phyloP scores from a whole-genome alignment of 2,888 invertebrate genomes.

The Apotomis capreana region DNA sequence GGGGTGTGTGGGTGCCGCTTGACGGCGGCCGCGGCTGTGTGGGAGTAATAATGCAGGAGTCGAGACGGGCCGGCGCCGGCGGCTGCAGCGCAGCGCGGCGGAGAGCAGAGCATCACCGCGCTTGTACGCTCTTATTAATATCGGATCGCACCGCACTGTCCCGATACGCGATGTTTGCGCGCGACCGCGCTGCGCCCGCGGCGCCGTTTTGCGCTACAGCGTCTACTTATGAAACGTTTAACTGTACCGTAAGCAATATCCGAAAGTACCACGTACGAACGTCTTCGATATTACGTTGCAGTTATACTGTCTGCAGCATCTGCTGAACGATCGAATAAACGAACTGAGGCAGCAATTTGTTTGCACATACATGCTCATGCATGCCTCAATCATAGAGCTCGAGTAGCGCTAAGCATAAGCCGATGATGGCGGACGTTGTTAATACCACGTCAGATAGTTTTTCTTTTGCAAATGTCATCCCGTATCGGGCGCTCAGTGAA shows the following conservation, averaged over 20 bases:
- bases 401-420: constrained; percentile 1
- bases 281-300: constrained; percentile 13
- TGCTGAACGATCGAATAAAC: not conserved
- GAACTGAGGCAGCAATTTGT: not conserved
- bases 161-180: constrained; percentile 41
- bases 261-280: constrained; percentile 12
- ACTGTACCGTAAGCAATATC: constrained; percentile 18
- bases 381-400: not conserved
- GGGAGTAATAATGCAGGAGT: constrained; percentile 65
- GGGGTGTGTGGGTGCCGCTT: constrained; percentile 48
- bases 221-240: constrained; percentile 12
- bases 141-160: constrained; percentile 53
- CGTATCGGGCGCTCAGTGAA: constrained; percentile 29
- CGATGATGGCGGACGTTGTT: not conserved
- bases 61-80: constrained; percentile 68
- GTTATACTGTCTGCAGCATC: not conserved
- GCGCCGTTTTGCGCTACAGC: constrained; percentile 41
- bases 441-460: constrained; percentile 6
- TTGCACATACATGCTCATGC: not conserved
- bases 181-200: constrained; percentile 46
- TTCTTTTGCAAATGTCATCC: constrained; percentile 31
- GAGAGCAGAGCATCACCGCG: constrained; percentile 44
- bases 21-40: constrained; percentile 40
- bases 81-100: constrained; percentile 47
- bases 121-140: constrained; percentile 61